Base-by-base conservation (phyloP, 2,888 invertebrate genomes). In the Allophyes oxyacanthae region DNA sequence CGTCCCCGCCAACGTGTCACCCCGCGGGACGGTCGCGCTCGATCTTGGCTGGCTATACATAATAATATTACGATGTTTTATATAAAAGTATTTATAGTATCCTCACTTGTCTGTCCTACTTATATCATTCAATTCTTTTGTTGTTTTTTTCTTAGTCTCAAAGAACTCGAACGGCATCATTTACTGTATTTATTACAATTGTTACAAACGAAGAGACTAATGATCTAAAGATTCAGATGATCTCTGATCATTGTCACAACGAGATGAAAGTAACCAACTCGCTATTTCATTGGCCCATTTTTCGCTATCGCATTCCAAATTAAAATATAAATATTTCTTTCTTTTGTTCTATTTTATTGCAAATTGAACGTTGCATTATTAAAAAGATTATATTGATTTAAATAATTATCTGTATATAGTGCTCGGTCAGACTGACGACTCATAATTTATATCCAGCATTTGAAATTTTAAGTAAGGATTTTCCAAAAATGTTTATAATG, bases 301-400 rank as follows among this genome's bases (percentile, higher is more conserved):
- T 11, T 20, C 33, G 44, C 26, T 63, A 13, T 50, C 41, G 38
- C 72, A 68, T 68, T 68, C 67, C 67, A 52, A 65, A 60, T 60
- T 60, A n/a, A 41, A 42, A 15, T 28, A 30, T 14, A 9, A 37
- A 25, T 43, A 33, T 25, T 4, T 38, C 10, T 32, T 15, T 33
- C 0, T 58, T 41, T 44, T 37, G 41, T 58, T 45, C 0, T 34
- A 32, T 6, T 26, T 45, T 8, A 13, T 11, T n/a, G 30, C 37
- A 14, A 30, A 14, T 28, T 26, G 28, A 33, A 15, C 7, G 26
- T 28, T 26, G 11, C 30, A 36, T 38, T 41, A 33, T 25, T 43
- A 7, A 14, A 10, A 48, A 10, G 28, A 28, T 28, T 11, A 41
- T 13, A 10, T 41, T 4, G 6, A 42, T 10, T 14, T 28, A 14